Conservation (phyloP, 2,113 vertebrate genomes). For the Lasiurus borealis region DNA sequence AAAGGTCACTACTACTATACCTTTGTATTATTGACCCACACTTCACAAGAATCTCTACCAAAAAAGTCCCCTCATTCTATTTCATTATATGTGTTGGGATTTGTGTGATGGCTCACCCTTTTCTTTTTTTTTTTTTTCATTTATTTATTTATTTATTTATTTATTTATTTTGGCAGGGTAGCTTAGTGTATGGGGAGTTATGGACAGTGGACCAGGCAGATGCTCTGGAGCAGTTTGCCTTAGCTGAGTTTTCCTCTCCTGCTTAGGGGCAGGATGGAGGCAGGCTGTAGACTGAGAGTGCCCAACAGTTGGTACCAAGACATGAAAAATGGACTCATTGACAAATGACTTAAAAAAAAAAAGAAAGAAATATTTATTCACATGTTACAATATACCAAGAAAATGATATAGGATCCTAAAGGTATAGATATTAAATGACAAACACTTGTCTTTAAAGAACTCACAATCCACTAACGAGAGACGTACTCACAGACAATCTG, state of each 20-base stretch:
- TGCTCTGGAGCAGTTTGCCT: background rate
- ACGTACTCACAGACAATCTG: background rate
- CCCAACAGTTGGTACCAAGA: background rate
- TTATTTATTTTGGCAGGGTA: background rate
- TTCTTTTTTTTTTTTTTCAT: background rate
- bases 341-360: background rate
- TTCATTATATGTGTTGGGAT: background rate
- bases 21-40: background rate
- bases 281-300: too few species aligned
- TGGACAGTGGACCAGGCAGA: background rate
- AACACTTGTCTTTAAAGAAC: background rate
- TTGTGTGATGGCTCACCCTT: background rate
- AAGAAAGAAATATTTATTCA: background rate
- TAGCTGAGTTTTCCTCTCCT: background rate
- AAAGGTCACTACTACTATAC: background rate
- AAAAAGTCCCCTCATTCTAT: background rate
- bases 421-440: background rate
- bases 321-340: background rate
- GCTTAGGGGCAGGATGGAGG: background rate
- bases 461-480: background rate
- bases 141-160: too few species aligned
- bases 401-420: background rate
- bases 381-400: background rate
- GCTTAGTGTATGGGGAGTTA: background rate
- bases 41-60: background rate